Conservation (phyloP, 2,888 invertebrate genomes). For the Ptychoptera contaminata region DNA sequence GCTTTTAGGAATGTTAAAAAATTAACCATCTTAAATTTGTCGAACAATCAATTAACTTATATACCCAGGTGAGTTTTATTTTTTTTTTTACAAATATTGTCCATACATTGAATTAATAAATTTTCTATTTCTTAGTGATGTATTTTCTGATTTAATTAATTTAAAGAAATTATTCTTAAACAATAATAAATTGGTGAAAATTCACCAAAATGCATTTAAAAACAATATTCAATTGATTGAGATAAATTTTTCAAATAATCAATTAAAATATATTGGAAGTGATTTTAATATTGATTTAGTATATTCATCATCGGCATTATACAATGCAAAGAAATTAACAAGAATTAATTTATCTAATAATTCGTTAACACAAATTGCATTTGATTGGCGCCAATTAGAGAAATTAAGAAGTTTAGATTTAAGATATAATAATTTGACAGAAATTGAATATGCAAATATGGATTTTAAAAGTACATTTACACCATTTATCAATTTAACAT, state of each 20-base stretch:
- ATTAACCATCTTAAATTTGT: conserved; percentile 43
- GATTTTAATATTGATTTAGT: conserved; percentile 6
- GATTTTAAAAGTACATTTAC: conserved; percentile 26
- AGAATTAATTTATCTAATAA: conserved; percentile 47
- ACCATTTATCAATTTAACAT: conserved; percentile 32
- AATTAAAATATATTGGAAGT: conserved; percentile 29
- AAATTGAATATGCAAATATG: conserved; percentile 25
- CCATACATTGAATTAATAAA: conserved; percentile 4
- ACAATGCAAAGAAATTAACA: conserved; percentile 34
- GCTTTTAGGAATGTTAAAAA: conserved; percentile 40
- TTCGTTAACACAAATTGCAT: conserved; percentile 39
- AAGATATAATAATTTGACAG: conserved; percentile 44
- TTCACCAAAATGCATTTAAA: conserved; percentile 34
- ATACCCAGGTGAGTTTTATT: conserved; percentile 35
- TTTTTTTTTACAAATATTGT: background rate
- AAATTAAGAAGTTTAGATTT: conserved; percentile 46
- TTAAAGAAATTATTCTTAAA: conserved; percentile 35
- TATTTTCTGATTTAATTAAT: conserved; percentile 27
- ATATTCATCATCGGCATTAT: conserved; percentile 38
- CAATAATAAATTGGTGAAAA: conserved; percentile 32
- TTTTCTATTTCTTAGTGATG: conserved; percentile 21
- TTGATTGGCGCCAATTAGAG: conserved; percentile 44
- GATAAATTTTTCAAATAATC: conserved; percentile 38
- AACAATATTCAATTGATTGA: conserved; percentile 34
- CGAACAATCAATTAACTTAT: conserved; percentile 42